phyloP scores from a whole-genome alignment of 2,888 invertebrate species.

The Oscheius sp. region DNA sequence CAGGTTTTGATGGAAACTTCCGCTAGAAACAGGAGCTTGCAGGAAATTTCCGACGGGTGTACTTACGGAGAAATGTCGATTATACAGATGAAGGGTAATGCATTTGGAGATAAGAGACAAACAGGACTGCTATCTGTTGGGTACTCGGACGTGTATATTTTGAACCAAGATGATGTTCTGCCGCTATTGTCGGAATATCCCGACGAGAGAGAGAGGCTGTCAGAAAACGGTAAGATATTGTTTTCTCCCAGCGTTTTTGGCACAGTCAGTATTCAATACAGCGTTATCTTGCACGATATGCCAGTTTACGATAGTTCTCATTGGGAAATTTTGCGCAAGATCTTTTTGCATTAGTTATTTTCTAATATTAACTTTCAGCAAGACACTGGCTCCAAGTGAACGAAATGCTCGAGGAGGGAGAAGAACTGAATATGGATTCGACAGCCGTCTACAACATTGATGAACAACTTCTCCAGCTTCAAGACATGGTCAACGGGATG shows the following conservation, averaged over 20 bases:
- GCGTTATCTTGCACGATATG: too few species aligned
- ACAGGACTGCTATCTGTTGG: constrained; percentile 56
- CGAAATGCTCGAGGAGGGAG: constrained; percentile 16
- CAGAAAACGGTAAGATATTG: constrained; percentile 54
- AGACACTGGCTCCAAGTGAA: constrained; percentile 43
- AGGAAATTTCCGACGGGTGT: constrained; percentile 52
- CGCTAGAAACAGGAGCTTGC: neutral
- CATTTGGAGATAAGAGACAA: constrained; percentile 36
- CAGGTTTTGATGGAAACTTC: neutral
- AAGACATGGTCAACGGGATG: neutral
- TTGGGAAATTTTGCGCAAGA: too few species aligned
- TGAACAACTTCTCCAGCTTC: constrained; percentile 12
- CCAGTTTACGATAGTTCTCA: too few species aligned
- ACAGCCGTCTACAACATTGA: constrained; percentile 10
- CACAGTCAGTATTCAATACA: too few species aligned
- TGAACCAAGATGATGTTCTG: constrained; percentile 65
- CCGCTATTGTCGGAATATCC: constrained; percentile 58
- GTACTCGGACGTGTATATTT: constrained; percentile 68
- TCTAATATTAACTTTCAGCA: constrained; percentile 38
- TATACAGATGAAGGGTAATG: constrained; percentile 52
- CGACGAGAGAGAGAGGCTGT: constrained; percentile 43
- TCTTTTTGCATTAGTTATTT: neutral
- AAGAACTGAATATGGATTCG: constrained; percentile 1
- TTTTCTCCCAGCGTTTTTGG: neutral
- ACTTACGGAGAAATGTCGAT: constrained; percentile 68